phyloP scores from a whole-genome alignment of 2,113 vertebrate genomes.

The Brachypodius melanocephalos region DNA sequence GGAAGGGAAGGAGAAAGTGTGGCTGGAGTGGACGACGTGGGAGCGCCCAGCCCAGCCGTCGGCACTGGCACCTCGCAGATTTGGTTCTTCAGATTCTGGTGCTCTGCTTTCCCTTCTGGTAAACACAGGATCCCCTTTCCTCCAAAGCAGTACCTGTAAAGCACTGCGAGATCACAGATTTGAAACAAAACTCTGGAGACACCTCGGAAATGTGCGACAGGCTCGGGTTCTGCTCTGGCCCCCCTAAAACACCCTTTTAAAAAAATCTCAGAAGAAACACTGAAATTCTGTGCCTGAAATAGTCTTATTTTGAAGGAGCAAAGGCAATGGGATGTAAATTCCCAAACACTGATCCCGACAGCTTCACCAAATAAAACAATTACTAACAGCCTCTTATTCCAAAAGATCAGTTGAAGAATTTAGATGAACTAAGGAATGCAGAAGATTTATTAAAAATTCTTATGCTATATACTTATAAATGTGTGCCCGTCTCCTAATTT shows the following conservation, averaged over 20 bases:
- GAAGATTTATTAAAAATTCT: background rate
- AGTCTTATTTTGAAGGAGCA: background rate
- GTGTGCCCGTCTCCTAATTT: background rate
- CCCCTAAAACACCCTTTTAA: background rate
- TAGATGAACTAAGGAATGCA: background rate
- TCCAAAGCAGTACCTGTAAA: background rate
- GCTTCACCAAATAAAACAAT: background rate
- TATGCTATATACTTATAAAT: background rate
- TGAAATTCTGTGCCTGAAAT: background rate
- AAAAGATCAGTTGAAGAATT: background rate
- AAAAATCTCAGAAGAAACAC: background rate
- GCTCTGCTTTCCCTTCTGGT: background rate
- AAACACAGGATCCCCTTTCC: background rate
- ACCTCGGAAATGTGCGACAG: accelerated
- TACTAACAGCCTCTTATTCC: background rate
- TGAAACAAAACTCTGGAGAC: background rate
- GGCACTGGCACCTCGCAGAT: background rate
- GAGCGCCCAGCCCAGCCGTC: background rate
- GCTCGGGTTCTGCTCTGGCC: background rate
- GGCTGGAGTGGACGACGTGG: accelerated
- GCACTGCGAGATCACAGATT: background rate
- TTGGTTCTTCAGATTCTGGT: background rate
- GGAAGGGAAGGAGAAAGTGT: background rate
- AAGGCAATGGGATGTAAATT: background rate
- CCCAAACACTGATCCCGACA: background rate